phyloP scores from a whole-genome alignment of 2,113 vertebrate species.

The Copsychus sechellarum region DNA sequence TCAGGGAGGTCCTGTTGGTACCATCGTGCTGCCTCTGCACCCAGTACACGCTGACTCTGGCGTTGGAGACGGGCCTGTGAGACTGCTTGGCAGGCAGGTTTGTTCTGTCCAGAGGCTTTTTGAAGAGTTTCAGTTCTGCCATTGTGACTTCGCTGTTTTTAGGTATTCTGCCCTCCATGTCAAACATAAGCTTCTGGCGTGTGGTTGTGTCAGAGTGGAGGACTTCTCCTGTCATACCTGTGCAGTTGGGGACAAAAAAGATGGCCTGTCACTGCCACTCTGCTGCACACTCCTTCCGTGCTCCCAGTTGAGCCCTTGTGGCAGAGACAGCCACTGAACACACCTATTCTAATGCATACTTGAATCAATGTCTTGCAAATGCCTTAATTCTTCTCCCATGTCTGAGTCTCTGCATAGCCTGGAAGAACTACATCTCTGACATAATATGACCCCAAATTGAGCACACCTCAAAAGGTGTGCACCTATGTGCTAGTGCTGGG shows the following conservation, averaged over 20 bases:
- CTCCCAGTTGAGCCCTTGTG: neutral
- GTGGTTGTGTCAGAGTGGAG: conserved; percentile 79
- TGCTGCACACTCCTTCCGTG: neutral
- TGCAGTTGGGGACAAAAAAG: neutral
- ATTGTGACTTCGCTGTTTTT: conserved; percentile 90
- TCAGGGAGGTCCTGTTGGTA: conserved; percentile 85
- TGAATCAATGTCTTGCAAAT: conserved; percentile 23
- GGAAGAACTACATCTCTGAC: neutral
- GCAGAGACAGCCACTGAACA: neutral
- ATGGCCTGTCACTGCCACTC: neutral
- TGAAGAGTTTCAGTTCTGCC: conserved; percentile 91
- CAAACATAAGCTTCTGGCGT: conserved; percentile 83
- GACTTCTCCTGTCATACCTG: conserved; percentile 83
- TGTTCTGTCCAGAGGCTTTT: conserved; percentile 78
- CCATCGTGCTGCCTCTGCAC: conserved; percentile 80
- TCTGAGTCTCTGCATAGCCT: neutral
- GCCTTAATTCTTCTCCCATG: neutral
- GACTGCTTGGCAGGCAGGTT: conserved; percentile 61
- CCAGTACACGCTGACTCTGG: conserved; percentile 90
- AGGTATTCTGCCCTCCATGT: conserved; percentile 89
- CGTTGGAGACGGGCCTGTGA: conserved; percentile 76
- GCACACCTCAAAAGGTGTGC: neutral
- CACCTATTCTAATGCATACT: conserved; percentile 15
- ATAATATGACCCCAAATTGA: neutral
- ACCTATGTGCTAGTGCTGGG: neutral